Evolutionary conservation across 2,888 invertebrate genomes (phyloP).

Genomic region (Sialis lutaria): DNA sequence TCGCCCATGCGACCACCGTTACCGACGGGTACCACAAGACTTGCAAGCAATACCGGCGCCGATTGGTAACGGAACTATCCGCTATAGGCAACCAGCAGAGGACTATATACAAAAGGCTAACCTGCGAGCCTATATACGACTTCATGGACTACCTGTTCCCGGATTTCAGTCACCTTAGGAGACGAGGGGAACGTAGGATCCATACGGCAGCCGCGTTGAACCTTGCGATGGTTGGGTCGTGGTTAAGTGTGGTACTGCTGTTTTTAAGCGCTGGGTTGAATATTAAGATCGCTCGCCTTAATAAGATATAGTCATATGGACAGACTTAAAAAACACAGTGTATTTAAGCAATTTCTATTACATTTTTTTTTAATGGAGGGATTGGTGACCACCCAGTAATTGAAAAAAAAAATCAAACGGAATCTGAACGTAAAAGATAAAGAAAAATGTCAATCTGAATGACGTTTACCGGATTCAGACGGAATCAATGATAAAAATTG

Average conservation of each 20-base stretch:
- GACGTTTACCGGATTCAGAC: too few relatives aligned
- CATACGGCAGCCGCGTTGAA: slow-evolving; percentile 54
- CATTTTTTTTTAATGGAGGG: too few relatives aligned
- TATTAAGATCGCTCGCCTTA: slow-evolving; percentile 16
- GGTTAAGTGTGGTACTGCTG: slow-evolving; percentile 42
- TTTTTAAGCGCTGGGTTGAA: slow-evolving; percentile 30
- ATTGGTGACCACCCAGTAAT: too few relatives aligned
- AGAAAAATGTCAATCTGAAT: too few relatives aligned
- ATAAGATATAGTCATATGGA: slow-evolving; percentile 1
- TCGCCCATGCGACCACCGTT: slow-evolving; percentile 49
- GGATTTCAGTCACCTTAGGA: slow-evolving; percentile 39
- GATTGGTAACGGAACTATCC: slow-evolving; percentile 38
- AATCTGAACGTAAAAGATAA: too few relatives aligned
- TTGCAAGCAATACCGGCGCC: slow-evolving; percentile 56
- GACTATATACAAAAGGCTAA: slow-evolving; percentile 44
- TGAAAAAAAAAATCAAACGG: too few relatives aligned
- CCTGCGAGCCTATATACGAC: slow-evolving; percentile 59
- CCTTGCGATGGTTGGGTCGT: slow-evolving; percentile 42
- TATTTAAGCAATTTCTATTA: too few relatives aligned
- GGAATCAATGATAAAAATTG: too few relatives aligned
- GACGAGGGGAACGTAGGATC: slow-evolving; percentile 38
- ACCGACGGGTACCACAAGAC: slow-evolving; percentile 58
- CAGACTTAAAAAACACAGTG: too few relatives aligned
- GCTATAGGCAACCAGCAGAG: slow-evolving; percentile 38
- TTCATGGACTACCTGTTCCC: slow-evolving; percentile 72